Percentiles rank a stretch among this genome's conserved stretches.
Evolutionary conservation across 2,888 invertebrate species (phyloP).

Genomic region (Mythimna vitellina): DNA sequence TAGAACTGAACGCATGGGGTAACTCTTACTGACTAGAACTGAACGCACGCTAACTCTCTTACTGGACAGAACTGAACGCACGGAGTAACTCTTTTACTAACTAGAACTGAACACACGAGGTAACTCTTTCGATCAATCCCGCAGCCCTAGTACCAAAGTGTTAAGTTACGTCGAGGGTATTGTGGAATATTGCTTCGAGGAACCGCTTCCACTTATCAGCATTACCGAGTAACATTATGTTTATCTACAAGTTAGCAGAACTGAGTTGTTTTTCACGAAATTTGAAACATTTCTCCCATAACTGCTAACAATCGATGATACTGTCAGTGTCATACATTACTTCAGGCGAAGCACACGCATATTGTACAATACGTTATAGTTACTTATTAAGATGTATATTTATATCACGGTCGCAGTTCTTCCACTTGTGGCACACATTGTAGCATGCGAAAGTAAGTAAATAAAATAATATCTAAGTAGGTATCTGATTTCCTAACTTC

Average conservation of each 20-base stretch:
- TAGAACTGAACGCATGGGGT: too few species aligned
- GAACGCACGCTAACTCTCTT: too few species aligned
- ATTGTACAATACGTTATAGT: slow-evolving; percentile 15
- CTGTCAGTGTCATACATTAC: slow-evolving; percentile 35
- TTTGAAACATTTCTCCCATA: slow-evolving; percentile 1
- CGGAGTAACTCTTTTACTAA: too few species aligned
- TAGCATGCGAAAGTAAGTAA: slow-evolving; percentile 56
- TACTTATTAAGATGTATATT: slow-evolving; percentile 50
- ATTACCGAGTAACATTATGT: slow-evolving; percentile 45
- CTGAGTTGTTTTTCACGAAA: slow-evolving; percentile 36
- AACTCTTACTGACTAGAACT: too few species aligned
- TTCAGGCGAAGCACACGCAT: slow-evolving; percentile 23
- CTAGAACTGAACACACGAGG: too few species aligned
- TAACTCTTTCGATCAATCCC: background rate
- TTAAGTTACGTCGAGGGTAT: slow-evolving; percentile 6
- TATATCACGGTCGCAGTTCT: slow-evolving; percentile 51
- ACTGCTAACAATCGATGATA: slow-evolving; percentile 9
- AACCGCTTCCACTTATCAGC: slow-evolving; percentile 20
- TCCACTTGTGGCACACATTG: slow-evolving; percentile 45
- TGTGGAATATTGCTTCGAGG: slow-evolving; percentile 34
- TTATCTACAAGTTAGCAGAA: slow-evolving; percentile 34
- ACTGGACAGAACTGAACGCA: too few species aligned
- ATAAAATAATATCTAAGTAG: too few species aligned
- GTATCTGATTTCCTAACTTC: too few species aligned
- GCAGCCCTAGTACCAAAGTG: background rate